Evolutionary conservation across 2,888 invertebrate genomes (phyloP), one percentile per base, ranked within the genome.

Genomic region (Tenthredo amoena): DNA sequence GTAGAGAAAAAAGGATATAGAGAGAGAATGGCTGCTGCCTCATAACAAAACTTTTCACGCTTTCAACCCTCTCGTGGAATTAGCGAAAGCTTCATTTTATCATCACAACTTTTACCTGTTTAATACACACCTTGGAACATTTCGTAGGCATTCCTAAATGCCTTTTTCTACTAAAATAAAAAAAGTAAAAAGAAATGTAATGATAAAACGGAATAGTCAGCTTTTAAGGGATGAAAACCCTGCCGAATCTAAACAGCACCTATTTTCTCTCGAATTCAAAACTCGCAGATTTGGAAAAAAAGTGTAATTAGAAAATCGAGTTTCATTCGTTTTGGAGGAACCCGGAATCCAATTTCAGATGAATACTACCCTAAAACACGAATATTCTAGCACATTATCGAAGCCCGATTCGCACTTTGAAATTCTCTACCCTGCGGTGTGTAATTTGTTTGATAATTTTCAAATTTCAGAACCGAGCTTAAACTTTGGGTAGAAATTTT

Each of bases 81-180:
- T 40, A 74, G 21, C 47, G 26, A 74, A 71, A 40, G 71, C 74
- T 21, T 12, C 47, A 50, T 43, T 76, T 47, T 76, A 43, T 26
- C 43, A 12, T 47, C 31, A 76, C 21, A 76, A 76, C 12, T 76
- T 76, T 76, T 26, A 76, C 26, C 21, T 26, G 21, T 43, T 43
- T 47, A 47, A 40, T 50, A 71, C n/a, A 71, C 62, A 71, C 71
- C 7, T n/a, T 37, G 3, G 10, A 62, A 62, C 26, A 62, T 62
- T 26, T 62, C 62, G 12, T 12, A 21, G 2, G 9, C 10, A 62
- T n/a, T 71, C 18, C 18, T 71, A 40, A n/a, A 37, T 40, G 7
- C 9, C 18, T 10, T 71, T 34, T 37, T 37, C n/a, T 71, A 18
- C n/a, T n/a, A n/a, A 71, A 5, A 40, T 37, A 26, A 37, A 71